Evolutionary conservation across 2,888 invertebrate species (phyloP).

Genomic region (Tribolium freemani): DNA sequence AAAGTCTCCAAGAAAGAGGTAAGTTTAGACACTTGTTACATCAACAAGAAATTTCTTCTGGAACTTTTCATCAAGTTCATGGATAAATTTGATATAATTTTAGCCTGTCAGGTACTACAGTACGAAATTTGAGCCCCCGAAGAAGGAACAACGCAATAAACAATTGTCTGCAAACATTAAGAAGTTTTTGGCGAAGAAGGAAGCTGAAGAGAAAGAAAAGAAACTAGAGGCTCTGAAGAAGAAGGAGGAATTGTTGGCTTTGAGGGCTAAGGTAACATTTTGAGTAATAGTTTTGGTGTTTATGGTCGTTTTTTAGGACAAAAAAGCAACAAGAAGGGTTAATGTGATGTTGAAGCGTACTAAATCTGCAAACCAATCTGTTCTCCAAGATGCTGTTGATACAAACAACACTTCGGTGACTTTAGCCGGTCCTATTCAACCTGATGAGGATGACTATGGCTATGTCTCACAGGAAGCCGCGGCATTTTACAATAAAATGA

Average conservation of each 20-base stretch:
- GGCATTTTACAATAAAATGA: slow-evolving; percentile 86
- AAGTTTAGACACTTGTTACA: slow-evolving; percentile 35
- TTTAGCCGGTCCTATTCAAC: slow-evolving; percentile 81
- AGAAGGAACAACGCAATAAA: slow-evolving; percentile 80
- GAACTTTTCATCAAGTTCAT: slow-evolving; percentile 4
- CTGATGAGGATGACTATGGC: slow-evolving; percentile 93
- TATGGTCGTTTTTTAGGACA: slow-evolving; percentile 56
- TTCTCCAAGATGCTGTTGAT: slow-evolving; percentile 85
- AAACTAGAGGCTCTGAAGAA: slow-evolving; percentile 75
- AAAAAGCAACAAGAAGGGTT: slow-evolving; percentile 66
- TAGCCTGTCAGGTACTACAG: slow-evolving; percentile 77
- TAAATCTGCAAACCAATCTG: slow-evolving; percentile 91
- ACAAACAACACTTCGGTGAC: slow-evolving; percentile 83
- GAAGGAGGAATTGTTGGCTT: slow-evolving; percentile 75
- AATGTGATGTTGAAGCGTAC: slow-evolving; percentile 81
- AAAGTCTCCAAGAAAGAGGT: slow-evolving; percentile 61
- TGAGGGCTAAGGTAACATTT: slow-evolving; percentile 69
- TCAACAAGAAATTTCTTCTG: slow-evolving; percentile 24
- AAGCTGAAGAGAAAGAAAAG: slow-evolving; percentile 82
- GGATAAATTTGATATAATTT: slow-evolving; percentile 28
- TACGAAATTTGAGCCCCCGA: slow-evolving; percentile 86
- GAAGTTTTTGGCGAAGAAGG: slow-evolving; percentile 86
- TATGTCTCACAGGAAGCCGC: slow-evolving; percentile 89
- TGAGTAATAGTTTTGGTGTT: slow-evolving; percentile 7
- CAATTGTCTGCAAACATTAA: slow-evolving; percentile 83